These are phyloP conservation scores for Acyrthosiphon pisum DNA, from an alignment of 1,140 invertebrate species.

Conservation along the genomic window DNA sequence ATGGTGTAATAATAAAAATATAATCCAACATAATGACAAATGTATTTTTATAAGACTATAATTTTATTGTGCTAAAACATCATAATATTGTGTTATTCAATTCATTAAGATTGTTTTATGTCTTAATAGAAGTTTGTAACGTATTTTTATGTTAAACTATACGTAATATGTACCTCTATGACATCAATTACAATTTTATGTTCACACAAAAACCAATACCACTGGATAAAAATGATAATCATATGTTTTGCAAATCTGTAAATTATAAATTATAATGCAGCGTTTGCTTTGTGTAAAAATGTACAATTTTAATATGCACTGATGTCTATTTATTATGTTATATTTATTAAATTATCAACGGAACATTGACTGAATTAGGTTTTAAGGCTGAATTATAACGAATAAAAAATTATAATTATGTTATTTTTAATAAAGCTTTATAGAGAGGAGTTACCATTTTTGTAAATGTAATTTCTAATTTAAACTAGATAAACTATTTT, in stretches of 20 bases:
- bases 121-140: neutral
- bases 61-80: neutral
- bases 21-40: neutral
- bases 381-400: no score
- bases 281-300: no score
- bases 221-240: neutral
- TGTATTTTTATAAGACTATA: neutral
- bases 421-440: no score
- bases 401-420: no score
- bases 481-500: no score
- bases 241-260: neutral
- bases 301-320: no score
- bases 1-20: neutral
- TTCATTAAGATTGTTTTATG: neutral
- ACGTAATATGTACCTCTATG: neutral
- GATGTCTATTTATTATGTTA: no score
- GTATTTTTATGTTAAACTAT: neutral
- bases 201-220: neutral
- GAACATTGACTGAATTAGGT: no score
- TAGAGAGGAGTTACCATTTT: no score
- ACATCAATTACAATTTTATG: neutral
- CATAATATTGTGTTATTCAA: neutral
- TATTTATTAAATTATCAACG: no score
- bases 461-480: no score
- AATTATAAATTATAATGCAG: no score